Base-by-base conservation (phyloP, 2,888 invertebrate species). In the Parthenolecanium corni region DNA sequence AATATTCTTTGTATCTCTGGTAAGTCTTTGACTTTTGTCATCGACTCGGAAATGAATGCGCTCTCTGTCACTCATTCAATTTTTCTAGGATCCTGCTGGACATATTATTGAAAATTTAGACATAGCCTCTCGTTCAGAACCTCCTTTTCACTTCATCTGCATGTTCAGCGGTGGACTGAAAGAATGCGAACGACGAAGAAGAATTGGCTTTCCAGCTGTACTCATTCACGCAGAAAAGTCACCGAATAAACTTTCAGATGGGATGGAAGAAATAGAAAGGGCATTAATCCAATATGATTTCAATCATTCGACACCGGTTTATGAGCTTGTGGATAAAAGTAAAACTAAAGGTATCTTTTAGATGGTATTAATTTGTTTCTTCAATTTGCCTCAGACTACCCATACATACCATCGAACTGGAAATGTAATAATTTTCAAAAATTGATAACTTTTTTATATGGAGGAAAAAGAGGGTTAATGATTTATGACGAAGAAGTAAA, bases 1-100 rank as follows among this genome's bases (percentile, higher is more conserved):
- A 5, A 38, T 62, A 44, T 62, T 62, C 21, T 62, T 62, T 18
- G 53, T 62, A 3, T 24, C 44, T 16, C 21, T 62, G 11, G 62
- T 62, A 52, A 16, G 52, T 42, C 16, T 5, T n/a, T 11, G 14
- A 4, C 36, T 24, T 14, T 12, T 31, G 20, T n/a, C n/a, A 18
- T 2, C 46, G 1, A 18, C n/a, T n/a, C n/a, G n/a, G n/a, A n/a
- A n/a, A n/a, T n/a, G n/a, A n/a, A n/a, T n/a, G n/a, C n/a, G n/a
- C n/a, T n/a, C n/a, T n/a, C n/a, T n/a, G n/a, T n/a, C n/a, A n/a
- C n/a, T n/a, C n/a, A n/a, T n/a, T n/a, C n/a, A n/a, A n/a, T n/a
- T n/a, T n/a, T n/a, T n/a, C n/a, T n/a, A n/a, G n/a, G n/a, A n/a
- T n/a, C n/a, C n/a, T n/a, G n/a, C n/a, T 21, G 47, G 36, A 36